Percentiles rank a stretch among this genome's conserved stretches.
These are phyloP conservation scores for Pachypeltis micranthus DNA, from an alignment of 1,140 invertebrate species.

Conservation along the genomic window DNA sequence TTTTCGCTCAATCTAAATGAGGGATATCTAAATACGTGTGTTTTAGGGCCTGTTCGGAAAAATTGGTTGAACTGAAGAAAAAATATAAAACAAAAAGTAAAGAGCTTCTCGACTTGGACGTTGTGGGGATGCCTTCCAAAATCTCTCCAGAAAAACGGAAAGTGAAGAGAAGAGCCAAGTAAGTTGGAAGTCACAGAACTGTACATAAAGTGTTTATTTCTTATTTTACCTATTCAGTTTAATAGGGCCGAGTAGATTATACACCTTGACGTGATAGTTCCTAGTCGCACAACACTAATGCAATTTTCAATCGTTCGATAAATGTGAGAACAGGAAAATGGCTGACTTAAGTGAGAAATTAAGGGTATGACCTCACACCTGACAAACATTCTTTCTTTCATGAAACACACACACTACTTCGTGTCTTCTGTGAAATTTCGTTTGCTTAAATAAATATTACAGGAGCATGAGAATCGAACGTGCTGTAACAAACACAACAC, in stretches of 20 bases:
- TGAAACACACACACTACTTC: too few species aligned
- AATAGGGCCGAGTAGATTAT: too few species aligned
- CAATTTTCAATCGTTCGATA: too few species aligned
- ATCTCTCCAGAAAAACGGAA: not conserved
- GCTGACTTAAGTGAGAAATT: too few species aligned
- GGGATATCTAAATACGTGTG: not conserved
- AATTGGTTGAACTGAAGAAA: slow-evolving; percentile 34
- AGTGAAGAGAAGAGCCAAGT: slow-evolving; percentile 15
- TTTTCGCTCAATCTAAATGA: not conserved
- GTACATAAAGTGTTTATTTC: not conserved
- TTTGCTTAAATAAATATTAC: not conserved
- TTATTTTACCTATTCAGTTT: not conserved
- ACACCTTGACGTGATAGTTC: too few species aligned
- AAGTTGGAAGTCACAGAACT: not conserved
- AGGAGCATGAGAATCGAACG: slow-evolving; percentile 11
- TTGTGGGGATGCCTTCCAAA: slow-evolving; percentile 7
- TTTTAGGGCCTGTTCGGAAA: slow-evolving; percentile 26
- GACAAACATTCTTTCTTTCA: too few species aligned
- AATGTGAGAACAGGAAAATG: too few species aligned
- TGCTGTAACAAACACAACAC: not conserved
- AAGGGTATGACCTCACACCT: too few species aligned
- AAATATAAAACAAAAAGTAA: slow-evolving; percentile 18
- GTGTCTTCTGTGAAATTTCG: too few species aligned
- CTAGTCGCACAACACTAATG: too few species aligned
- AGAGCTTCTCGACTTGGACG: slow-evolving; percentile 9